These are phyloP conservation scores for Agrochola circellaris DNA, from an alignment of 2,888 invertebrate species.

Conservation along the genomic window DNA sequence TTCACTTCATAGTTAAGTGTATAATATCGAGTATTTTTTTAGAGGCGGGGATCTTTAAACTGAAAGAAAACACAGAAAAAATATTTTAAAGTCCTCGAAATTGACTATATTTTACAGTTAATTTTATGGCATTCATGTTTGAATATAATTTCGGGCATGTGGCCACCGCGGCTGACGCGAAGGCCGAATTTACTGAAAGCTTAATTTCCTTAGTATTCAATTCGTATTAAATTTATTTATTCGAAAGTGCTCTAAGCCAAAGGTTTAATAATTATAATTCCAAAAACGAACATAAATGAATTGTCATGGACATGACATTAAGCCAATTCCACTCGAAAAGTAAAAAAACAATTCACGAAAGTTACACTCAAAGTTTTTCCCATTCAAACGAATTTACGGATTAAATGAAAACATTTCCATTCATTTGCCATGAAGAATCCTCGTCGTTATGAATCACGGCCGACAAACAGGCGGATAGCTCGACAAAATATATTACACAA, in stretches of 20 bases:
- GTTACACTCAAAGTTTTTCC: constrained; percentile 31
- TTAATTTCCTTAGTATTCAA: too few relatives aligned
- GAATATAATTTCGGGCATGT: too few relatives aligned
- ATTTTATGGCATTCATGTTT: too few relatives aligned
- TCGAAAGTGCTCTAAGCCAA: background rate
- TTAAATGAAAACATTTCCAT: constrained; percentile 64
- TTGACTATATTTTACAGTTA: too few relatives aligned
- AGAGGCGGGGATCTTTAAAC: too few relatives aligned
- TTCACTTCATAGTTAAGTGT: too few relatives aligned
- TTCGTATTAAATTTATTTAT: background rate
- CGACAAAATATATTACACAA: constrained; percentile 62
- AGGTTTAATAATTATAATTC: background rate
- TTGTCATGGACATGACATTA: constrained; percentile 17
- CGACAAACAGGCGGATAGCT: constrained; percentile 51
- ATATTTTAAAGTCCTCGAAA: too few relatives aligned
- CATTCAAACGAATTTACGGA: constrained; percentile 45
- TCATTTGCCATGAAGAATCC: constrained; percentile 60
- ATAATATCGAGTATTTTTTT: too few relatives aligned
- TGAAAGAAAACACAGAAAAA: too few relatives aligned
- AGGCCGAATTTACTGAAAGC: too few relatives aligned
- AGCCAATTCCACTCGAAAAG: constrained; percentile 11
- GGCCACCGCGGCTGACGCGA: too few relatives aligned
- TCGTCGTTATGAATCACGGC: constrained; percentile 57
- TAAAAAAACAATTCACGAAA: constrained; percentile 34
- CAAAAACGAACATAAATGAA: background rate